Base-by-base conservation (phyloP, 2,113 vertebrate species). In the Petroica traversi region DNA sequence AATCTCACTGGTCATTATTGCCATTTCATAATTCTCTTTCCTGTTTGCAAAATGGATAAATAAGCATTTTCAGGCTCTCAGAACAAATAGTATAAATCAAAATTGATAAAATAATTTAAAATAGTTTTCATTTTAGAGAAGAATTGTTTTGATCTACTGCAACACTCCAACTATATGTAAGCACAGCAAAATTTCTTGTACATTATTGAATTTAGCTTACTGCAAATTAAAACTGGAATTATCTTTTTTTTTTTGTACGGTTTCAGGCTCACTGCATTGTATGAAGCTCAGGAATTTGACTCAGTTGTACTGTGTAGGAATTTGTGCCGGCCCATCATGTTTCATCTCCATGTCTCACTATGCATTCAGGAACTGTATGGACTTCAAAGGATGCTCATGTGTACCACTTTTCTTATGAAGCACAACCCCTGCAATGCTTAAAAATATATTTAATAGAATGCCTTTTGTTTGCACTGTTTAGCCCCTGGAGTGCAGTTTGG, bases 1-100 rank as follows among this genome's bases (percentile, higher is more conserved):
- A 94, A 94, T 72, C 55, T 91, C 94, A 75, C 79, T 36, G 66
- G 86, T 93, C 26, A 8, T 80, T 87, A 40, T 36, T 68, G 75
- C 48, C 55, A 84, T 72, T 66, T 68, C 58, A 66, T 77, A 1
- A 77, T 67, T 85, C 45, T 66, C 87, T 76, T 73, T 74, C 51
- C 61, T 75, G 49, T 91, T 89, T 76, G 20, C 17, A 48, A 79
- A 89, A 78, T 45, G 43, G 51, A 87, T 61, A 85, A 89, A 61
- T 31, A 57, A 92, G 36, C 28, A 36, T 69, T 88, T 91, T 83
- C 36, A 23, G 58, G 57, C n/a, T 90, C 34, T 84, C 41, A 71
- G 61, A 77, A 89, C 31, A 93, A 80, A 87, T 4, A 2, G 8
- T 26, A 46, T 43, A 90, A 69, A 77, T 84, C 28, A 52, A 90